Conservation (phyloP, 2,888 invertebrate species). For the Caprella mutica region DNA sequence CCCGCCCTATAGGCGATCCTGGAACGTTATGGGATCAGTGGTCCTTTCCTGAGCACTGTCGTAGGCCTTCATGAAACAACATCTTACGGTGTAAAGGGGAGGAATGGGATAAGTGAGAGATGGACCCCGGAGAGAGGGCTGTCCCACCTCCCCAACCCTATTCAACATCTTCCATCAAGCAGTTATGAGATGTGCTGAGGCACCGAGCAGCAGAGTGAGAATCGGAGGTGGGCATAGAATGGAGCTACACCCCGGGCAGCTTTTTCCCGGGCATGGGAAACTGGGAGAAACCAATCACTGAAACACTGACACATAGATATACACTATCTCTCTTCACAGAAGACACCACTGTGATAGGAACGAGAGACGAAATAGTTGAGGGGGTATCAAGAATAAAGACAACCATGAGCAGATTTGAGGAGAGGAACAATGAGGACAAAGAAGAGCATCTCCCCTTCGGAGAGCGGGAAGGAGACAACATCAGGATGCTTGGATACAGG, state of each 20-base stretch:
- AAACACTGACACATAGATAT: neutral
- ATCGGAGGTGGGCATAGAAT: neutral
- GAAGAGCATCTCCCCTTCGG: neutral
- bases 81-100: neutral
- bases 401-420: neutral
- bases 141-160: no score
- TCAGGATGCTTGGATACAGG: neutral
- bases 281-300: neutral
- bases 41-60: no score
- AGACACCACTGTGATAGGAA: neutral
- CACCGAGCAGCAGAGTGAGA: neutral
- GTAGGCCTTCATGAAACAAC: no score
- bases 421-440: slow-evolving; percentile 1
- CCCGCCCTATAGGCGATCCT: no score
- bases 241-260: neutral
- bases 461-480: neutral
- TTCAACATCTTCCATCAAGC: no score
- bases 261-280: neutral
- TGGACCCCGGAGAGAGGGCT: neutral
- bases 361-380: neutral
- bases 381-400: neutral
- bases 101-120: neutral
- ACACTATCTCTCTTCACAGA: neutral
- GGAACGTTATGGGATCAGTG: no score
- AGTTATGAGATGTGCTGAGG: neutral